phyloP scores from a whole-genome alignment of 1,140 invertebrate genomes.

The Aphidius ervi region DNA sequence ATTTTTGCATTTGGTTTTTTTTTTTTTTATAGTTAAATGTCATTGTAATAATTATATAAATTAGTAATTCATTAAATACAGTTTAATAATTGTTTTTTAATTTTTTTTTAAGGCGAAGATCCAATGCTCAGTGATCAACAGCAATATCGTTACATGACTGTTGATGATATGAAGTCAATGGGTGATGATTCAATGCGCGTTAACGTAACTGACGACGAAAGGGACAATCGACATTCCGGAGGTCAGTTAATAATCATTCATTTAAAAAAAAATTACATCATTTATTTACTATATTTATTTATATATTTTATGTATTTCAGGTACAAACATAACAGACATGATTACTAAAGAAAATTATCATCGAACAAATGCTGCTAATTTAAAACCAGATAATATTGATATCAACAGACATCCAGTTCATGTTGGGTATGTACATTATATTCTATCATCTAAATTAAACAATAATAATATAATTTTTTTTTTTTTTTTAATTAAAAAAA shows the following conservation, averaged over 20 bases:
- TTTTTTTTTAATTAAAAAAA: slow-evolving; percentile 2
- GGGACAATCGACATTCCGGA: slow-evolving; percentile 52
- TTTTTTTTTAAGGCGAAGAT: slow-evolving; percentile 66
- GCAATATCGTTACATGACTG: slow-evolving; percentile 83
- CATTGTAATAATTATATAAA: no score
- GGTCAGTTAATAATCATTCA: slow-evolving; percentile 34
- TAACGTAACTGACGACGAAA: slow-evolving; percentile 70
- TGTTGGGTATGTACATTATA: slow-evolving; percentile 70
- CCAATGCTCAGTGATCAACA: slow-evolving; percentile 73
- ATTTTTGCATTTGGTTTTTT: no score
- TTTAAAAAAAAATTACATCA: slow-evolving; percentile 7
- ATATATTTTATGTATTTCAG: slow-evolving; percentile 28
- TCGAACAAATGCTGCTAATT: slow-evolving; percentile 55
- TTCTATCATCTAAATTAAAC: slow-evolving; percentile 8
- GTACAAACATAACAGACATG: slow-evolving; percentile 50
- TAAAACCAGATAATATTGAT: slow-evolving; percentile 81
- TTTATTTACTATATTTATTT: not conserved
- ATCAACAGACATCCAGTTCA: slow-evolving; percentile 79
- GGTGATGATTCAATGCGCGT: slow-evolving; percentile 74
- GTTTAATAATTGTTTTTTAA: slow-evolving; percentile 5
- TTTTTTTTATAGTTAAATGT: no score
- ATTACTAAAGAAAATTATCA: slow-evolving; percentile 51
- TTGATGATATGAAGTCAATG: slow-evolving; percentile 77
- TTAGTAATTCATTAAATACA: no score
- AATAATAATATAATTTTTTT: slow-evolving; percentile 1